These are phyloP conservation scores for Apodemia mormo DNA, from an alignment of 2,888 invertebrate species.

Conservation along the genomic window DNA sequence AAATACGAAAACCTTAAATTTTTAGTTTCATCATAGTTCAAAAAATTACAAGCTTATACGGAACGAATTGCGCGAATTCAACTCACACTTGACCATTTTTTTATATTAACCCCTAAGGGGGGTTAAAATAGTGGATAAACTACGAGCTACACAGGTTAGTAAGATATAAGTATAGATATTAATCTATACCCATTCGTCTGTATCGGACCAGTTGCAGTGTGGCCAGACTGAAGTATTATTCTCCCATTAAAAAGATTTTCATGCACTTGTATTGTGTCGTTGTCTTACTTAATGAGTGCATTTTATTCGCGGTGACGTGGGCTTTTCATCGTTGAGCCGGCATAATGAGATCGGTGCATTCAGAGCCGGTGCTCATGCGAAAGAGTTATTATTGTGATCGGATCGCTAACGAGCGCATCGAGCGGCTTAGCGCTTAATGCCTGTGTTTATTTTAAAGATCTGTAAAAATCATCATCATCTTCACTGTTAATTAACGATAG, in stretches of 20 bases:
- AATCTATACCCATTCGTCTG: neutral
- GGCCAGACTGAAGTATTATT: neutral
- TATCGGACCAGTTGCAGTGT: neutral
- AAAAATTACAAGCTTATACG: too few relatives aligned
- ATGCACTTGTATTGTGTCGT: conserved; percentile 18
- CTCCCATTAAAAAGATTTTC: conserved; percentile 1
- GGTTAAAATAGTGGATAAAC: too few relatives aligned
- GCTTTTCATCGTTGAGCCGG: conserved; percentile 59
- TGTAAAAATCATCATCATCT: neutral
- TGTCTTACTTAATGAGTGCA: conserved; percentile 58
- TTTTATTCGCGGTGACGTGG: conserved; percentile 48
- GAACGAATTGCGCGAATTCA: too few relatives aligned
- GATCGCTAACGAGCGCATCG: conserved; percentile 29
- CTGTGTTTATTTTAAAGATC: conserved; percentile 22
- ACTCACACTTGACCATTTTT: too few relatives aligned
- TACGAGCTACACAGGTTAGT: too few relatives aligned
- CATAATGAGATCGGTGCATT: conserved; percentile 59
- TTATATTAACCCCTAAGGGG: too few relatives aligned
- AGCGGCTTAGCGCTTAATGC: conserved; percentile 26
- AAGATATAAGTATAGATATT: too few relatives aligned
- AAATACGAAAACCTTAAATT: too few relatives aligned
- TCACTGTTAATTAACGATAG: neutral
- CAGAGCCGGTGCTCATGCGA: conserved; percentile 29
- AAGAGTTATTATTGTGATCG: conserved; percentile 30
- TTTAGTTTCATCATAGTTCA: too few relatives aligned